Evolutionary conservation across 2,113 vertebrate species (phyloP), one percentile per base, ranked within the genome.

Genomic region (Hoplias malabaricus): DNA sequence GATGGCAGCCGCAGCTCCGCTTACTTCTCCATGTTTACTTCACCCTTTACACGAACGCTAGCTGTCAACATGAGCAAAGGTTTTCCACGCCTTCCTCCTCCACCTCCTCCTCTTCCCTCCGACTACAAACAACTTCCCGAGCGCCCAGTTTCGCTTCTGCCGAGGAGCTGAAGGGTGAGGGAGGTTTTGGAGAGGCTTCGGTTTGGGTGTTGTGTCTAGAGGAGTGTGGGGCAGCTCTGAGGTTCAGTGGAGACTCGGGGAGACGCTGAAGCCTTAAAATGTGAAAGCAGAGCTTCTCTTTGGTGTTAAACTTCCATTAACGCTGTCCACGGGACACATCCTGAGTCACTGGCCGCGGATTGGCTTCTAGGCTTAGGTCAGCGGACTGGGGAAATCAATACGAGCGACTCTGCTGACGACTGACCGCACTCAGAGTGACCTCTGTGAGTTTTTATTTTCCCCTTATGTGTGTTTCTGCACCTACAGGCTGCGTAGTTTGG

Each of bases 1-100:
- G 25, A 78, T 78, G 76, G 76, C 57, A 50, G 61, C 27, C 27
- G 21, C 76, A 21, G 68, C 68, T 78, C 14, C 11, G 16, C 16
- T 78, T 71, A 72, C 76, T 13, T 29, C 56, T 38, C 14, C 66
- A 19, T n/a, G 66, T 69, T 78, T 38, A 50, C 68, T 14, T 27
- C 21, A 61, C 4, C 48, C 25, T 14, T 43, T 27, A 21, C n/a
- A 62, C 12, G 13, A 13, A 19, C 8, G 14, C 0, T 8, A 43
- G 8, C 23, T 56, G 9, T 7, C 23, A 16, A 33, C 27, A 54
- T 31, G 50, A 43, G 9, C 23, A 40, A 57, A 57, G 23, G 46
- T 19, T 16, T 8, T 19, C 57, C 9, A 1, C 42, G 29, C 43
- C 53, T 38, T 16, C 16, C 10, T 4, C 1, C 43, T 27, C 19